Percentiles rank a stretch among this genome's conserved stretches.
phyloP scores from a whole-genome alignment of 1,140 invertebrate genomes.

The Drosophila nebulosa region DNA sequence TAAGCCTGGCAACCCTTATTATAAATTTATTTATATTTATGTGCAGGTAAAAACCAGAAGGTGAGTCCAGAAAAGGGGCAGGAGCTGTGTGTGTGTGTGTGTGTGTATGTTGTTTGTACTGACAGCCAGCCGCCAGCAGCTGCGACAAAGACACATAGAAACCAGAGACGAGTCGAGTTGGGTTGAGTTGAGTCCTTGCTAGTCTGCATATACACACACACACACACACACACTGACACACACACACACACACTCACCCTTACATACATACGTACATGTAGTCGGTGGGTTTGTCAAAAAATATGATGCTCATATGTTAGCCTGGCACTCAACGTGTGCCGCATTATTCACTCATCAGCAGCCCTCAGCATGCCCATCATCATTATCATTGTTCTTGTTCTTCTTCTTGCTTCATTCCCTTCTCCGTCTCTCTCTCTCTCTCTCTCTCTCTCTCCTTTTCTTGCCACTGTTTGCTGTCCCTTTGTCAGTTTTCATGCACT shows the following conservation, averaged over 20 bases:
- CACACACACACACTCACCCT: conserved; percentile 2
- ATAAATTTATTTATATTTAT: conserved; percentile 62
- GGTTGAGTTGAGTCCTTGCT: conserved; percentile 36
- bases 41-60: conserved; percentile 32
- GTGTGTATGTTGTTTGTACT: conserved; percentile 44
- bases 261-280: neutral
- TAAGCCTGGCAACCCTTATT: conserved; percentile 55
- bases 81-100: neutral
- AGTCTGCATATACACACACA: conserved; percentile 15
- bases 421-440: neutral
- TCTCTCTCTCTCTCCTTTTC: neutral
- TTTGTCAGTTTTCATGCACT: conserved; percentile 53
- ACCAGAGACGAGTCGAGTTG: conserved; percentile 30
- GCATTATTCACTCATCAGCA: conserved; percentile 71
- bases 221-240: conserved; percentile 6
- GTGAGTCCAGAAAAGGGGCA: neutral
- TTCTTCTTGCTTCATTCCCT: conserved; percentile 36
- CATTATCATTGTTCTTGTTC: conserved; percentile 64
- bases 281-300: conserved; percentile 59
- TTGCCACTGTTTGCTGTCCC: conserved; percentile 31
- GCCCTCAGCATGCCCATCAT: conserved; percentile 65
- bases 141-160: conserved; percentile 52
- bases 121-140: conserved; percentile 58
- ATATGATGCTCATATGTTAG: conserved; percentile 70
- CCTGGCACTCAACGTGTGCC: conserved; percentile 67